These are phyloP conservation scores for Ceratothoa steindachneri DNA, from an alignment of 2,888 invertebrate genomes.

Conservation along the genomic window DNA sequence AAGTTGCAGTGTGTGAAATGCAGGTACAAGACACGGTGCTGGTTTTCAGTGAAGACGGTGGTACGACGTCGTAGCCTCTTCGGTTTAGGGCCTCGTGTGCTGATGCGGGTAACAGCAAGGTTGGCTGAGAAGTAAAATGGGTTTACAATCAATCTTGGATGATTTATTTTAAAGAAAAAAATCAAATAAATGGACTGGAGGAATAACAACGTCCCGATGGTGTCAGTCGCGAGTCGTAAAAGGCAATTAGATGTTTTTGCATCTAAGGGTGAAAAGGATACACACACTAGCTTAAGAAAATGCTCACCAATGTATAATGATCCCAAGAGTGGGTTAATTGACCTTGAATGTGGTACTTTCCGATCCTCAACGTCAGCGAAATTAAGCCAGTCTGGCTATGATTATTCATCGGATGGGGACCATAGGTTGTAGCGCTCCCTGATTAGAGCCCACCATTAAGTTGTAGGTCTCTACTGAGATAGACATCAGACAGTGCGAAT, in stretches of 20 bases:
- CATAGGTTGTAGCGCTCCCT: neutral
- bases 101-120: too few relatives aligned
- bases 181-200: too few relatives aligned
- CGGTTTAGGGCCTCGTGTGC: neutral
- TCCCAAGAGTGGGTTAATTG: too few relatives aligned
- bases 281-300: too few relatives aligned
- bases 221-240: too few relatives aligned
- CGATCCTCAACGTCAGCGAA: neutral
- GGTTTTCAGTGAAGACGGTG: slow-evolving; percentile 44
- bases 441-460: neutral
- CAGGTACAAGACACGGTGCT: slow-evolving; percentile 40
- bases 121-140: too few relatives aligned
- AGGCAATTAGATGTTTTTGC: too few relatives aligned
- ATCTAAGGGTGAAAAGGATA: too few relatives aligned
- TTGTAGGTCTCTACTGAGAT: neutral
- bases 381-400: neutral
- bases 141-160: too few relatives aligned
- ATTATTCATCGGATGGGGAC: neutral
- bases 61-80: slow-evolving; percentile 33
- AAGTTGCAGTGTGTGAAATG: slow-evolving; percentile 47
- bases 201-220: too few relatives aligned
- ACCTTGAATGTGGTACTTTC: neutral
- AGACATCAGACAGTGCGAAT: neutral
- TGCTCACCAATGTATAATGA: too few relatives aligned
- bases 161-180: too few relatives aligned